Evolutionary conservation across 2,797 vertebrate genomes (phyloP).

Genomic region (Kryptolebias ocellatus): DNA sequence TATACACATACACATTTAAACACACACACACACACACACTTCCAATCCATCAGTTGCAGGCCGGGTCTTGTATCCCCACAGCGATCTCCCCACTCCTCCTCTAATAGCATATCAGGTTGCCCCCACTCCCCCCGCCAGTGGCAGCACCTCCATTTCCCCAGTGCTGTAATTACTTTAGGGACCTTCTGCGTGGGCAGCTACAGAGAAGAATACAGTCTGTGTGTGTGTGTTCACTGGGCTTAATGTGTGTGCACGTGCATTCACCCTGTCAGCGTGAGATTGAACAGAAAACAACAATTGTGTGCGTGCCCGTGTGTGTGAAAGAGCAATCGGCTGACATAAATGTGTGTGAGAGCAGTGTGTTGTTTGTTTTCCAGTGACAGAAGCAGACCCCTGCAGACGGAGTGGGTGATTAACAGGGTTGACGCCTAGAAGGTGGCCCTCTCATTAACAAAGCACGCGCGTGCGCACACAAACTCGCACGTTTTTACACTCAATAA

Average conservation of each 20-base stretch:
- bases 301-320: constrained; percentile 5
- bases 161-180: constrained; percentile 83
- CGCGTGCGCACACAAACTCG: constrained; percentile 34
- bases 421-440: constrained; percentile 79
- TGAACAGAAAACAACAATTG: constrained; percentile 43
- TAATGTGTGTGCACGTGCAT: constrained; percentile 7
- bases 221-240: constrained; percentile 9
- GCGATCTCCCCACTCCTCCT: constrained; percentile 44
- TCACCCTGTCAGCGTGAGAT: constrained; percentile 38
- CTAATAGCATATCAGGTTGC: constrained; percentile 84
- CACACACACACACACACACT: constrained; percentile 33
- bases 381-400: constrained; percentile 76
- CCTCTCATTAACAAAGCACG: constrained; percentile 78
- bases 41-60: constrained; percentile 67
- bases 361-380: constrained; percentile 77
- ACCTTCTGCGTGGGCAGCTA: constrained; percentile 67
- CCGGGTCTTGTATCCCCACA: constrained; percentile 62
- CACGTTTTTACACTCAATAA: constrained; percentile 22
- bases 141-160: constrained; percentile 78
- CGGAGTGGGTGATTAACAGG: constrained; percentile 83
- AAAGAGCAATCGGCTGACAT: neutral
- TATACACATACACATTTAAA: constrained; percentile 4
- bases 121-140: constrained; percentile 64
- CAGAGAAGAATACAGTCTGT: constrained; percentile 27
- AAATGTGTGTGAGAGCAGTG: constrained; percentile 39